Conservation (phyloP, 2,113 vertebrate species). For the Pygoscelis antarcticus region DNA sequence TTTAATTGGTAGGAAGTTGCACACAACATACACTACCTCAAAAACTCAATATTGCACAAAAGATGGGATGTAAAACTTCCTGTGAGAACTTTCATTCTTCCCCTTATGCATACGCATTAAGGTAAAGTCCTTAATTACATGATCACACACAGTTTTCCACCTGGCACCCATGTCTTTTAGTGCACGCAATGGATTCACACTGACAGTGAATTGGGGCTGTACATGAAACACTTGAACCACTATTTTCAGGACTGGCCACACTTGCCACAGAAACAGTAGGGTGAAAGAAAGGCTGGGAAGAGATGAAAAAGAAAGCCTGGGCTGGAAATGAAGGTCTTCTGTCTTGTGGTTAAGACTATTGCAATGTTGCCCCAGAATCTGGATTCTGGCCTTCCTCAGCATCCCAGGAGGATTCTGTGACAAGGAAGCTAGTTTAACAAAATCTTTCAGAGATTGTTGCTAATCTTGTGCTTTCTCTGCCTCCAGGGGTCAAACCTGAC, state of each 20-base stretch:
- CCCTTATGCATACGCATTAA: background rate
- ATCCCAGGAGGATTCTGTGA: background rate
- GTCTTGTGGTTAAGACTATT: background rate
- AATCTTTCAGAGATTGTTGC: background rate
- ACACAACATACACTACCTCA: background rate
- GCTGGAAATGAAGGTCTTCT: background rate
- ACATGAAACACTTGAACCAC: background rate
- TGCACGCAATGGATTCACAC: background rate
- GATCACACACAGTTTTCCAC: background rate
- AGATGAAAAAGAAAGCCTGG: background rate
- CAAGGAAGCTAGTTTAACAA: background rate
- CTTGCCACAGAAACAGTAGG: background rate
- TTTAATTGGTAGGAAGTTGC: background rate
- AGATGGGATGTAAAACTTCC: background rate
- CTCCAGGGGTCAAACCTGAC: background rate
- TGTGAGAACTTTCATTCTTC: background rate
- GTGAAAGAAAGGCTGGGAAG: background rate
- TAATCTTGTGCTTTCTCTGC: background rate
- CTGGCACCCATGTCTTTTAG: background rate
- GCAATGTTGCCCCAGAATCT: background rate
- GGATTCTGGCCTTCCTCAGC: background rate
- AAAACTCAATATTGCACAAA: background rate
- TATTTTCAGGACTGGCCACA: background rate
- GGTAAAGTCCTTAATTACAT: background rate
- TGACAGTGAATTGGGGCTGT: background rate